Percentiles rank a stretch among this genome's conserved stretches.
Evolutionary conservation across 1,140 invertebrate genomes (phyloP).

Genomic region (Armadillidium nasatum): DNA sequence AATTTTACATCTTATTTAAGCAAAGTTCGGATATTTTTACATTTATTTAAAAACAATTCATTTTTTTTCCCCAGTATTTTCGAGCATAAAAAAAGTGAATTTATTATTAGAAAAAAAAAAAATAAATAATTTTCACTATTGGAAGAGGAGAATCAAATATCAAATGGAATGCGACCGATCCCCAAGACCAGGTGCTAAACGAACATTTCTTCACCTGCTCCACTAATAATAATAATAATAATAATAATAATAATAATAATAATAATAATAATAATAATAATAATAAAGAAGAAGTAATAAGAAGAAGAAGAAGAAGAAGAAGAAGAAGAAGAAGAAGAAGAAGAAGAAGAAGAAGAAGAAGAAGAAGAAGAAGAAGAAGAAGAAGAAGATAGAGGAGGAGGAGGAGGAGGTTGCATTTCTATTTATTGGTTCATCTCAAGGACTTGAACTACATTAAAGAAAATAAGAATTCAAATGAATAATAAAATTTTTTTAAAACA

Average conservation of each 20-base stretch:
- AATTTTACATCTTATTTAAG: too few relatives aligned
- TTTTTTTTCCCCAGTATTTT: too few relatives aligned
- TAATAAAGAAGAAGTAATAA: background rate
- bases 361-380: background rate
- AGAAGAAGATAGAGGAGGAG: background rate
- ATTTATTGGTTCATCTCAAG: background rate
- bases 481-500: too few relatives aligned
- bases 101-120: too few relatives aligned
- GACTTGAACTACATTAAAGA: background rate
- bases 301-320: background rate
- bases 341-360: background rate
- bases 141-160: too few relatives aligned
- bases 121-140: too few relatives aligned
- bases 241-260: conserved; percentile 10
- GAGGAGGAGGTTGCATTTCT: background rate
- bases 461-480: too few relatives aligned
- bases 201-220: background rate
- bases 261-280: conserved; percentile 5
- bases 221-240: background rate
- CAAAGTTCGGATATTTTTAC: too few relatives aligned
- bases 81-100: too few relatives aligned
- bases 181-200: background rate
- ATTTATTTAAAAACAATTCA: too few relatives aligned
- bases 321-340: background rate
- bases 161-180: too few relatives aligned